Base-by-base conservation (phyloP, 2,113 vertebrate genomes). In the Sander lucioperca region DNA sequence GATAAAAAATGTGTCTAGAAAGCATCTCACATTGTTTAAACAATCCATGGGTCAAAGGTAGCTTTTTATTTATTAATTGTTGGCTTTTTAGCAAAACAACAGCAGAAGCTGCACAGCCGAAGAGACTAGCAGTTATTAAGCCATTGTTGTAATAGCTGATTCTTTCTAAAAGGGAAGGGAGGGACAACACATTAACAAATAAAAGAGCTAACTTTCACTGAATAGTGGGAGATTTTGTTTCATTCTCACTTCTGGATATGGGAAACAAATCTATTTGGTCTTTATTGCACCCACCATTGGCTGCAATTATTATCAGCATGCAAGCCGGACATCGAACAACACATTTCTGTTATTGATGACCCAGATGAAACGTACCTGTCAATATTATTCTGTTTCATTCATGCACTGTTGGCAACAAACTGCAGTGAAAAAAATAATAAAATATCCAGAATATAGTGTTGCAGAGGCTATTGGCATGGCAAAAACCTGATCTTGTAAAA, bases 301-400 rank as follows among this genome's bases (percentile, higher is more conserved):
- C 80, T 77, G 75, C 75, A 76, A 57, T 65, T 67, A 74, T 80
- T 43, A 77, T 59, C 73, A 73, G 54, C 63, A 66, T 54, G 57
- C 39, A 33, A 62, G 82, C 50, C 3, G 43, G 67, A 66, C 66
- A 74, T 43, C 47, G 2, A 75, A 86, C 36, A 71, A 74, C 63
- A 47, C 47, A 30, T 59, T 83, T 75, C 62, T 5, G 7, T 67
- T 88, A 88, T 86, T 85, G 78, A 87, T 51, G 81, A 79, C 66
- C 5, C 36, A 77, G 79, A 78, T 66, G 68, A 78, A 89, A 87
- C 43, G 21, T 65, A 82, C 25, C 19, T 67, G 56, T 86, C 87
- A 68, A 61, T 79, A 78, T 80, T 50, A 76, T 72, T 84, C 75
- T 51, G 50, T 71, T 84, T 71, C 51, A 50, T 27, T 43, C 39